phyloP scores from a whole-genome alignment of 53 echinoderm and acorn worm genomes.

The Actinopyga echinites region DNA sequence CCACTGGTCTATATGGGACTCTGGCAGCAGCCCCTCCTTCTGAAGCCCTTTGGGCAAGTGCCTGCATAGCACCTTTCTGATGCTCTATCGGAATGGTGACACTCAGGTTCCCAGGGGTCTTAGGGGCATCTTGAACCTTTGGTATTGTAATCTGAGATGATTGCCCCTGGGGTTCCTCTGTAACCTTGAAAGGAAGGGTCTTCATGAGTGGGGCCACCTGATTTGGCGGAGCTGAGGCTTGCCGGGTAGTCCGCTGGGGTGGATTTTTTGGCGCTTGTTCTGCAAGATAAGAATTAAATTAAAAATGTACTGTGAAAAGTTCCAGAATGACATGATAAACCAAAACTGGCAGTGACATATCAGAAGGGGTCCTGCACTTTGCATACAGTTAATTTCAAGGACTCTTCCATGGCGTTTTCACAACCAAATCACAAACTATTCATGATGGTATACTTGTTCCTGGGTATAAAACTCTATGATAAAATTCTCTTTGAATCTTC shows the following conservation, averaged over 20 bases:
- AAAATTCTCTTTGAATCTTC: no score
- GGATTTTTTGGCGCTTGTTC: no score
- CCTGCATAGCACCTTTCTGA: slow-evolving; percentile 23
- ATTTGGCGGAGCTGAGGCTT: slow-evolving; percentile 12
- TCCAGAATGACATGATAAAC: not conserved
- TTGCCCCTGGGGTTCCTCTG: slow-evolving; percentile 21
- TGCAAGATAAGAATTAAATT: no score
- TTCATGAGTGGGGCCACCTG: slow-evolving; percentile 34
- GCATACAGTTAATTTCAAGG: no score
- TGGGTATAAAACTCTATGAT: no score
- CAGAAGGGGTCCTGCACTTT: no score
- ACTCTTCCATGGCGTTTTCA: no score
- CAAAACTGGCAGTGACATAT: not conserved
- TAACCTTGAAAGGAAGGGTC: slow-evolving; percentile 22
- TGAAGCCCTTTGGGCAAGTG: not conserved
- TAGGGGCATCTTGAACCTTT: slow-evolving; percentile 17
- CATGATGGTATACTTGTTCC: no score
- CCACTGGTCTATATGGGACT: slow-evolving; percentile 18
- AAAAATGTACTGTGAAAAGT: not conserved
- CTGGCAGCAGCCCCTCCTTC: not conserved
- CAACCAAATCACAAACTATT: no score
- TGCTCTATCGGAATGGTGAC: slow-evolving; percentile 30
- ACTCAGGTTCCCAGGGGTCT: slow-evolving; percentile 27
- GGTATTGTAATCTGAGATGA: slow-evolving; percentile 24
- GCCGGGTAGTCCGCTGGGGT: no score